Base-by-base conservation (phyloP, 2,888 invertebrate genomes). In the Tanytarsus gracilentus region DNA sequence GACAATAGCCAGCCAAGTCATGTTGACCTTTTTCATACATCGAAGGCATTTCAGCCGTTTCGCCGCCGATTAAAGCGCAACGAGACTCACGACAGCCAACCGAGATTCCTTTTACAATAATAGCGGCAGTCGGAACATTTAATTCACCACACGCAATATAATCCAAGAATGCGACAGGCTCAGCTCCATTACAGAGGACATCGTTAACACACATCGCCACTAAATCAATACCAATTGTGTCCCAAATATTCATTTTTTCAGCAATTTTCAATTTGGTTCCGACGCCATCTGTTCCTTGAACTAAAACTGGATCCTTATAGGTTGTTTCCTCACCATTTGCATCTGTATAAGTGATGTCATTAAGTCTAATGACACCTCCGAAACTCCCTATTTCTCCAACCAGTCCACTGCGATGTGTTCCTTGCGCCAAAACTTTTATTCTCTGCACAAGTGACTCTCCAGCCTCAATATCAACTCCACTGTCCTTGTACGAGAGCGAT, bases 151-250 rank as follows among this genome's bases (percentile, higher is more conserved):
- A 92, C 21, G 97, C 95, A 74, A 93, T 94, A 72, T 98, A 98
- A 77, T 99, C 98, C 16, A 99, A 77, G 75, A 99, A 98, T 66
- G 92, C 96, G 65, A 99, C 78, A 0, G 98, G 96, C 67, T 94
- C 92, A 0, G 96, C 98, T 48, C 96, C 97, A 63, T 94, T 89
- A 65, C 94, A 94, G 52, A 99, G 76, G 56, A 98, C 84, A 72
- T 98, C 96, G 75, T 99, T 99, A 49, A 92, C 96, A 69, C 96
- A 96, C 94, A 97, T 96, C 4, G 97, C 98, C 2, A 99, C 95
- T 29, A 99, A 77, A 74, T 99, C 99, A 66, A 91, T 86, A 1
- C 98, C 98, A 60, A 98, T 82, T 0, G 86, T 85, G 67, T 85
- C 81, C 72, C 92, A 94, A 61, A 85, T 80, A 14, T 82, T 79